Base-by-base conservation (phyloP, 2,888 invertebrate species). In the Eutolmus rufibarbis region DNA sequence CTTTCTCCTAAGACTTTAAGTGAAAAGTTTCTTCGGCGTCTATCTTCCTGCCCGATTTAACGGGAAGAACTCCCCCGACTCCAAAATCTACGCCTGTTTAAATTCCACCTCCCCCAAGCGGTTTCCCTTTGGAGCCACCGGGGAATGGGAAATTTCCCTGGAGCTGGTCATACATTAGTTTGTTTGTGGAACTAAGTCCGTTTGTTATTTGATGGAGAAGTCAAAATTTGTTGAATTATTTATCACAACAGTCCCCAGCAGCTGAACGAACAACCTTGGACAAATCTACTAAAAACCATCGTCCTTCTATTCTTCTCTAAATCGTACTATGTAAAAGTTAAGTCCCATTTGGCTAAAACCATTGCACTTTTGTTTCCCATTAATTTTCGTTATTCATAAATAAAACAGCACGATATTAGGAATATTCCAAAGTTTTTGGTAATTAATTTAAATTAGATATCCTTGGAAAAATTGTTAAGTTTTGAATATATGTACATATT, bases 1-100 rank as follows among this genome's bases (percentile, higher is more conserved):
- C 77, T 88, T 88, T 87, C 66, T 56, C 76, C 85, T 88, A 88
- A 88, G 88, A 88, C 88, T 88, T 88, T 88, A 88, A 88, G 88
- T 88, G 79, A 88, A 88, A 88, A 88, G 88, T 88, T 88, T 88
- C 34, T 87, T 23, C 37, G 43, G 31, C 43, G 23, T 81, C 51
- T 56, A 76, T 81, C 81, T 23, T 81, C 56, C 31, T 81, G 81
- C 51, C 76, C 66, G 66, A 66, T 66, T 66, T 66, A 66, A 66
- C 66, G 66, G 66, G 66, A 12, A 66, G 28, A 19, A 3, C 16
- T n/a, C n/a, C 4, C 23, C 28, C 12, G 23, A 66, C 8, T 12
- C 66, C 9, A 16, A 5, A n/a, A 46, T 66, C 12, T 66, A 7
- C 66, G 28, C 66, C 66, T 23, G 28, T 23, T 66, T 28, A 12